A percentile compares a stretch with the other conserved stretches of the same genome.
Conservation (phyloP, 1,140 invertebrate genomes). For the Caerostris extrusa region DNA sequence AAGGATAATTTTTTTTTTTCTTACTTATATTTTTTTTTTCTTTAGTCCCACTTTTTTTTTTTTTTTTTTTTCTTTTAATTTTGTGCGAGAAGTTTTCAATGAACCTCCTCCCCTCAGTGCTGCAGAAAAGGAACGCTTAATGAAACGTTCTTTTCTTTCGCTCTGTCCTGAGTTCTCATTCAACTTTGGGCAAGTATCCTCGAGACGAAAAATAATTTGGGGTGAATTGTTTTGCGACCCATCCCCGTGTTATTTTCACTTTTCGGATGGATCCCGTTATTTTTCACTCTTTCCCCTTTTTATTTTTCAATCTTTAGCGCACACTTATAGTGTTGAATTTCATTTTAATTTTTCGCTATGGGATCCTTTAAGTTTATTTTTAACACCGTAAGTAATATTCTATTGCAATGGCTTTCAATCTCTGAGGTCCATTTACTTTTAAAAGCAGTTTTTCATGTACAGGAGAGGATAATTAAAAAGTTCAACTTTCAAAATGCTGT, state of each 20-base stretch:
- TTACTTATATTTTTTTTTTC: background rate
- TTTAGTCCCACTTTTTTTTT: background rate
- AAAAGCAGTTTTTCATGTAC: too few relatives aligned
- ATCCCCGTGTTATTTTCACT: background rate
- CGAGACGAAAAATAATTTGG: background rate
- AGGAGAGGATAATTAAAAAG: too few relatives aligned
- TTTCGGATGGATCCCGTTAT: too few relatives aligned
- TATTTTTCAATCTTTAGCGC: background rate
- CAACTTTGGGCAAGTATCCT: background rate
- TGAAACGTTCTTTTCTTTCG: background rate
- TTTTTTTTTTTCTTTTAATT: background rate
- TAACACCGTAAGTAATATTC: too few relatives aligned
- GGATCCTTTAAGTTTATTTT: too few relatives aligned
- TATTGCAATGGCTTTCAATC: too few relatives aligned
- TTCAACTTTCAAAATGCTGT: too few relatives aligned
- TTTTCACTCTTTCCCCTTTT: background rate
- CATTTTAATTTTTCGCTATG: too few relatives aligned
- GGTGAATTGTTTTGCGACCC: background rate
- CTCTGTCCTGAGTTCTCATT: background rate
- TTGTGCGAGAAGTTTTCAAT: background rate
- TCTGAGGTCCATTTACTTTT: too few relatives aligned
- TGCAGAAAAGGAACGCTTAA: background rate
- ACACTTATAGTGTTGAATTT: background rate
- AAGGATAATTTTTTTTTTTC: background rate
- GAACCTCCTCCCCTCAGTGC: background rate